These are phyloP conservation scores for Alca torda DNA, from an alignment of 2,797 vertebrate species.

Conservation along the genomic window DNA sequence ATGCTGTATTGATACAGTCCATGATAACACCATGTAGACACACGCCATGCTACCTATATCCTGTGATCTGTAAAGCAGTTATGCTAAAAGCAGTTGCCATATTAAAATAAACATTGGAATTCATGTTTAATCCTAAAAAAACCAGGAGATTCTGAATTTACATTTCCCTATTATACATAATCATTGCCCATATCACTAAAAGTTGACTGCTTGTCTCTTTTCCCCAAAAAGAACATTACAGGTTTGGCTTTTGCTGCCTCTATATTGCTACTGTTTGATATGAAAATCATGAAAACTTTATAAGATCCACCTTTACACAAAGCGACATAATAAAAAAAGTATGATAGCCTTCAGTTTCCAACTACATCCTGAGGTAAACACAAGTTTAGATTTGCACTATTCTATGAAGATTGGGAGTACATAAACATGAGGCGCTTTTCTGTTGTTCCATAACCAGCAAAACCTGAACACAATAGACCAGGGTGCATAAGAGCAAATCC, in stretches of 20 bases:
- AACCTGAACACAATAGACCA: background rate
- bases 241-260: background rate
- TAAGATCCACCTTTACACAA: background rate
- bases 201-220: background rate
- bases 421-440: background rate
- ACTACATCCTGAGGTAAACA: background rate
- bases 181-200: background rate
- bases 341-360: background rate
- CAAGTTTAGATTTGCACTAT: background rate
- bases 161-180: background rate
- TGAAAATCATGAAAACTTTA: background rate
- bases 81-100: background rate
- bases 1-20: background rate
- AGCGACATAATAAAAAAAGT: background rate
- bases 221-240: background rate
- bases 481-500: background rate
- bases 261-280: background rate
- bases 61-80: conserved; percentile 8
- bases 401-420: background rate
- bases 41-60: background rate
- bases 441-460: background rate
- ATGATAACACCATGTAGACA: background rate
- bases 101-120: conserved; percentile 22
- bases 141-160: background rate
- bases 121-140: background rate